Conservation (phyloP, 2,113 vertebrate genomes). For the Sceloporus undulatus region DNA sequence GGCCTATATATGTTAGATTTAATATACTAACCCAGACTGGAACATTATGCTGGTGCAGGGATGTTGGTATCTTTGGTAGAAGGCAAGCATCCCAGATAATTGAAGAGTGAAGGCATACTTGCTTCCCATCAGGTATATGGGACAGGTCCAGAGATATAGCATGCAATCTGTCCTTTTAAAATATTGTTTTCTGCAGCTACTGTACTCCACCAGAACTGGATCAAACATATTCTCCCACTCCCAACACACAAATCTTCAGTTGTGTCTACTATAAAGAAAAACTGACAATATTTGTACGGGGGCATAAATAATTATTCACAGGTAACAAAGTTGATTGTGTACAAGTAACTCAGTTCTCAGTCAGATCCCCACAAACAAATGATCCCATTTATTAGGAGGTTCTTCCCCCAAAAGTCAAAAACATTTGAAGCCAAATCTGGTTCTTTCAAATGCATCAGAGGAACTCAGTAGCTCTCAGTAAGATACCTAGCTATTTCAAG, state of each 20-base stretch:
- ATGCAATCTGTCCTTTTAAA: not conserved
- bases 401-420: conserved; percentile 66
- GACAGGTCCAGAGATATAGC: not conserved
- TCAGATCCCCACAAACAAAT: conserved; percentile 66
- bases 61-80: not conserved
- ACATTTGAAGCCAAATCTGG: conserved; percentile 62
- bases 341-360: conserved; percentile 65
- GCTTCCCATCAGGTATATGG: not conserved
- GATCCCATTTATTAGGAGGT: conserved; percentile 67
- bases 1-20: not conserved
- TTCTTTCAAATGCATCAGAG: conserved; percentile 59
- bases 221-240: not conserved
- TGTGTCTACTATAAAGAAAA: conserved; percentile 62
- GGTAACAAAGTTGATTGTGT: conserved; percentile 69
- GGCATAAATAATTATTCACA: conserved; percentile 64
- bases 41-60: not conserved
- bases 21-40: not conserved
- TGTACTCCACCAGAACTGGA: conserved; percentile 44
- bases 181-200: conserved; percentile 49
- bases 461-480: conserved; percentile 76
- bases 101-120: not conserved
- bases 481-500: conserved; percentile 76
- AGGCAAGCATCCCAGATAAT: not conserved
- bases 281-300: conserved; percentile 61
- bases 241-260: not conserved